phyloP scores from a whole-genome alignment of 2,113 vertebrate species.

The Ameiurus melas region DNA sequence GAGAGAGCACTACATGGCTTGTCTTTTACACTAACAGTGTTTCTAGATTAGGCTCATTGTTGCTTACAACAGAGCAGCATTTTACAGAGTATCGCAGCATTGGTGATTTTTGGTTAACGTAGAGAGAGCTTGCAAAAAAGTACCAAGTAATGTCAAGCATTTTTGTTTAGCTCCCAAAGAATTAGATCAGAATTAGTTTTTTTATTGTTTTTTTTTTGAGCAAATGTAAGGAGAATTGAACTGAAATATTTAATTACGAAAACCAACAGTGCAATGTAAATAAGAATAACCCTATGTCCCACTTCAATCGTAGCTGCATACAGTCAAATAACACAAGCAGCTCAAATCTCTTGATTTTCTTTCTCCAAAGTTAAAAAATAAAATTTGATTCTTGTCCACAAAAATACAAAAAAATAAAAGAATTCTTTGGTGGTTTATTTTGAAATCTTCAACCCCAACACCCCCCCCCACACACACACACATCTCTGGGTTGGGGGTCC shows the following conservation, averaged over 20 bases:
- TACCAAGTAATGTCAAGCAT: background rate
- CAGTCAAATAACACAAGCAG: background rate
- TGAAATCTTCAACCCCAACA: no score
- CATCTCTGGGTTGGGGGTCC: no score
- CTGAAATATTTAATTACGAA: background rate
- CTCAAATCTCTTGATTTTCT: no score
- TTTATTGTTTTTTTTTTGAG: no score
- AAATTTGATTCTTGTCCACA: no score
- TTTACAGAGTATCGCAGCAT: background rate
- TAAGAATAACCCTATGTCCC: background rate
- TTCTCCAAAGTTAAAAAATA: no score
- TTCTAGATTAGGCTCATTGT: conserved; percentile 17
- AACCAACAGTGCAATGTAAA: background rate
- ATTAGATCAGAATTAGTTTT: no score
- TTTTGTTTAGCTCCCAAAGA: background rate
- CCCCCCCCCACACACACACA: no score
- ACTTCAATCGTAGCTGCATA: background rate
- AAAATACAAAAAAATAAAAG: no score
- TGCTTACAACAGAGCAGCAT: conserved; percentile 9
- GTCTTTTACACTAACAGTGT: conserved; percentile 15
- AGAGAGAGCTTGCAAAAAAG: background rate
- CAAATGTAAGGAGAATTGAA: background rate
- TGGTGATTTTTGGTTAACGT: background rate
- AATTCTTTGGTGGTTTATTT: no score
- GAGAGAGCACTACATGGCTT: conserved; percentile 2